phyloP scores from a whole-genome alignment of 2,113 vertebrate species.

The Plectropomus leopardus region DNA sequence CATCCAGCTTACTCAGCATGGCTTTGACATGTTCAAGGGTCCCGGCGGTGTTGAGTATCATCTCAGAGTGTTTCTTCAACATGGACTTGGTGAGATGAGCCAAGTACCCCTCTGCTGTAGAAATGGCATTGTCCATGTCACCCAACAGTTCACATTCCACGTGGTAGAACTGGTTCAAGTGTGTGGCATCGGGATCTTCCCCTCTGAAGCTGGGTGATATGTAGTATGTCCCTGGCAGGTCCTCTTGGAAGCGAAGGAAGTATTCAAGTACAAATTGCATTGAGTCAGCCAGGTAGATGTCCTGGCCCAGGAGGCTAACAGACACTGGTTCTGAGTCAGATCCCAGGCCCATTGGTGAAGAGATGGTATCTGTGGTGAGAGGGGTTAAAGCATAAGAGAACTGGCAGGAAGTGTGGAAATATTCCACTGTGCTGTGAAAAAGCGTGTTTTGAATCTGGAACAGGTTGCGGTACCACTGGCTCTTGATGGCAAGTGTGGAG shows the following conservation, averaged over 20 bases:
- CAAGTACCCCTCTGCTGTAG: constrained; percentile 83
- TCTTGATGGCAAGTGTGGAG: constrained; percentile 80
- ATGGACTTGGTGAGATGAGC: constrained; percentile 81
- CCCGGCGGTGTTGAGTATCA: constrained; percentile 81
- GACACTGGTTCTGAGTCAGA: constrained; percentile 87
- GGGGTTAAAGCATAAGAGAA: constrained; percentile 85
- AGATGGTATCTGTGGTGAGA: constrained; percentile 87
- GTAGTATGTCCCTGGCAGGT: constrained; percentile 83
- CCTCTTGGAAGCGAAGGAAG: constrained; percentile 86
- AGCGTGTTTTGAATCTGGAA: constrained; percentile 87
- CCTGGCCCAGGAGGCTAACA: constrained; percentile 82
- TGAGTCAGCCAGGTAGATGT: constrained; percentile 86
- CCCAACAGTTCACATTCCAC: constrained; percentile 87
- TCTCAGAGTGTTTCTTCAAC: constrained; percentile 81
- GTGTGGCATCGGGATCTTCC: constrained; percentile 86
- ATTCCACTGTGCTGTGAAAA: constrained; percentile 87
- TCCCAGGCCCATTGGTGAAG: constrained; percentile 87
- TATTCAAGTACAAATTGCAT: constrained; percentile 89
- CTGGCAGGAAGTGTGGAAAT: constrained; percentile 81
- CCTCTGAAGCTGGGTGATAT: constrained; percentile 87
- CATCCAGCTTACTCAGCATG: constrained; percentile 75
- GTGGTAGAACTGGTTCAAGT: constrained; percentile 88
- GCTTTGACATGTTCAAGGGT: constrained; percentile 75
- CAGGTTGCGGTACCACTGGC: constrained; percentile 85
- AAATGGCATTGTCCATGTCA: constrained; percentile 83